Percentiles rank a stretch among this genome's conserved stretches.
These are phyloP conservation scores for Drosophila paranaensis DNA, from an alignment of 2,888 invertebrate species.

Conservation along the genomic window DNA sequence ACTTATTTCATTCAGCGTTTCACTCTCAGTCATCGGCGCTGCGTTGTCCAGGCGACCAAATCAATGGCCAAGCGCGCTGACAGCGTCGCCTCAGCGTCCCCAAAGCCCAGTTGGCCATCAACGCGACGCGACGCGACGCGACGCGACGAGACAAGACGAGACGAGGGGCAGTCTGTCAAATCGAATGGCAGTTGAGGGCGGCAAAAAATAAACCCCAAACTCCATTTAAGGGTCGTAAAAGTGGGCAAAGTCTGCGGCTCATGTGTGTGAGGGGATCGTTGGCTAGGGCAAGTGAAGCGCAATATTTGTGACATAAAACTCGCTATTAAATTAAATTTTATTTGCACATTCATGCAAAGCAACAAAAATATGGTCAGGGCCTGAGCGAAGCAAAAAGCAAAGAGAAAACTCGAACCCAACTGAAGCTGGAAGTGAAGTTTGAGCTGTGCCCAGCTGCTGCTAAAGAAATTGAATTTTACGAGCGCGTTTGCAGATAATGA, in stretches of 20 bases:
- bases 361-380: constrained; percentile 28
- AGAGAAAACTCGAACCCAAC: constrained; percentile 8
- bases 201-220: constrained; percentile 9
- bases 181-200: constrained; percentile 24
- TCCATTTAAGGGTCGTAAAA: constrained; percentile 64
- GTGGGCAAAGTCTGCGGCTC: constrained; percentile 31
- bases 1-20: constrained; percentile 26
- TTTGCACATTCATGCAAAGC: constrained; percentile 77
- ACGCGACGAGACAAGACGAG: no score
- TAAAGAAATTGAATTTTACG: constrained; percentile 68
- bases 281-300: constrained; percentile 55
- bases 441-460: constrained; percentile 29
- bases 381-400: constrained; percentile 8
- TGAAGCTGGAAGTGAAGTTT: background rate
- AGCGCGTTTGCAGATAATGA: constrained; percentile 76
- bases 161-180: constrained; percentile 16
- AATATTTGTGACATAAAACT: constrained; percentile 77
- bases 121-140: constrained; percentile 25
- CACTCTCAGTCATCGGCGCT: background rate
- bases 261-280: background rate
- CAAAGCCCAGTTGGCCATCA: constrained; percentile 77
- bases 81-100: constrained; percentile 52
- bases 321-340: constrained; percentile 80
- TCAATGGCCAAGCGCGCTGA: constrained; percentile 58
- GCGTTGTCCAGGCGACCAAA: constrained; percentile 33